phyloP scores from a whole-genome alignment of 2,888 invertebrate species.

The Cephus spinipes region DNA sequence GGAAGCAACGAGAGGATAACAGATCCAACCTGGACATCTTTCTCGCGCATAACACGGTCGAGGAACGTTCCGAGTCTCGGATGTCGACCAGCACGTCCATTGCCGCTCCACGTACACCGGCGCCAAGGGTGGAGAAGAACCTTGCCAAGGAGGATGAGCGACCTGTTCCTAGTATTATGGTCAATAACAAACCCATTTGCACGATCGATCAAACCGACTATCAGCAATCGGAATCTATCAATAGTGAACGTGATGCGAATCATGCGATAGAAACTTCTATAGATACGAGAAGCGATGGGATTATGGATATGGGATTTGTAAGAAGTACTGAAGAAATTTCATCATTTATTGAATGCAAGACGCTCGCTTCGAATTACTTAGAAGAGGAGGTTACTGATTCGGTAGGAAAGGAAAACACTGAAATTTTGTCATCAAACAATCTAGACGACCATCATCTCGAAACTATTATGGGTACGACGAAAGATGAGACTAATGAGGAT shows the following conservation, averaged over 20 bases:
- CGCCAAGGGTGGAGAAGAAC: neutral
- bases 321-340: neutral
- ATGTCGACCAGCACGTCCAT: constrained; percentile 41
- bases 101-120: constrained; percentile 29
- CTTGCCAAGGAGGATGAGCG: neutral
- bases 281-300: neutral
- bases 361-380: neutral
- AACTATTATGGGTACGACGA: neutral
- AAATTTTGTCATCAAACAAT: neutral
- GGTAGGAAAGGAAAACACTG: neutral
- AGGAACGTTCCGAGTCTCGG: constrained; percentile 55
- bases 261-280: neutral
- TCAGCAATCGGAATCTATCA: neutral
- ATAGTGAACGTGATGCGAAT: neutral
- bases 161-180: constrained; percentile 1
- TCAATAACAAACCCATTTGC: constrained; percentile 1
- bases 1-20: constrained; percentile 68
- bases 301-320: neutral
- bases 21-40: constrained; percentile 74
- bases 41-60: constrained; percentile 69
- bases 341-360: neutral
- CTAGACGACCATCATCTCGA: neutral
- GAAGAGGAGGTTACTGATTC: neutral
- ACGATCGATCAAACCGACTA: neutral
- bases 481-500: neutral